Evolutionary conservation across 92 coral and sea anemone species (phyloP).

Genomic region (Diadumene lineata): DNA sequence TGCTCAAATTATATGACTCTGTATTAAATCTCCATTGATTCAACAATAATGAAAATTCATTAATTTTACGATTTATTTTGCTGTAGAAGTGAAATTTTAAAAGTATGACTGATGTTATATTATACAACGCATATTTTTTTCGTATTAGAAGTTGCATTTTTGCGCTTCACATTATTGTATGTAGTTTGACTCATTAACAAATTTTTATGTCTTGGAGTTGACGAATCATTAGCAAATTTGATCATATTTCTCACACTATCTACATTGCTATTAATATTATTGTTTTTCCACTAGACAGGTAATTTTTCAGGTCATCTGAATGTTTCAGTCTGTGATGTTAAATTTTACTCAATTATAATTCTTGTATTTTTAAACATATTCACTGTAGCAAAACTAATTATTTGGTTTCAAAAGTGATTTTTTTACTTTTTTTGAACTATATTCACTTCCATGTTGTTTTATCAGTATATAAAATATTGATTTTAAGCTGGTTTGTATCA

Average conservation of each 20-base stretch:
- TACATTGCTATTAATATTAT: background rate
- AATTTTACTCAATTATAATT: background rate
- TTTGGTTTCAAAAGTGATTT: too few relatives aligned
- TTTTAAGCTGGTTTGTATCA: background rate
- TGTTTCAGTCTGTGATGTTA: background rate
- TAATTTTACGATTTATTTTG: background rate
- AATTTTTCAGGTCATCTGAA: constrained; percentile 7
- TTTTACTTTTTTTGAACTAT: too few relatives aligned
- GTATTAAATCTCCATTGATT: background rate
- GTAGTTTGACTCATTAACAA: background rate
- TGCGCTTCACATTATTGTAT: background rate
- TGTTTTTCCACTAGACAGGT: background rate
- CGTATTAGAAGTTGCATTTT: background rate
- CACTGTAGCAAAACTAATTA: too few relatives aligned
- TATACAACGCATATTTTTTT: background rate
- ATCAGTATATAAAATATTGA: background rate
- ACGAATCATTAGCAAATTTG: background rate
- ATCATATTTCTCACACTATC: background rate
- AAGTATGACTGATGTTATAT: background rate
- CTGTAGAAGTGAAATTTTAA: background rate
- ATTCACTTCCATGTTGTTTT: too few relatives aligned
- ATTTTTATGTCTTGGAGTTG: background rate
- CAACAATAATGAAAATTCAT: background rate
- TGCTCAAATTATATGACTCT: background rate
- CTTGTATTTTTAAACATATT: too few relatives aligned